A percentile compares a stretch with the other conserved stretches of the same genome.
Conservation (phyloP, 2,888 invertebrate genomes). For the Lamellibrachia columna region DNA sequence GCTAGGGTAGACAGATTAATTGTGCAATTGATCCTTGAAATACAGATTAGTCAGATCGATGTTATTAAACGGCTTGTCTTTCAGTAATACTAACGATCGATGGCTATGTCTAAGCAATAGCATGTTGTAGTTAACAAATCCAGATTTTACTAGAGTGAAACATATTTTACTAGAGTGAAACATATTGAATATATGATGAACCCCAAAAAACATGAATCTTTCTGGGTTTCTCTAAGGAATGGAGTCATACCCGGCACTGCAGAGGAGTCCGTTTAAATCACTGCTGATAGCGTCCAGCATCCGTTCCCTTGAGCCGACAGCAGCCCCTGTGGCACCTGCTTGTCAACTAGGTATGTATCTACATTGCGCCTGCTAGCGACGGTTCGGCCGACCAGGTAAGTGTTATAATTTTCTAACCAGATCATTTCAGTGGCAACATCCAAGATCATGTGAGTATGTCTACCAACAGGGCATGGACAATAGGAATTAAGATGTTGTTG, state of each 20-base stretch:
- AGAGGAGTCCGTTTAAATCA: neutral
- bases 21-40: slow-evolving; percentile 11
- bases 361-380: neutral
- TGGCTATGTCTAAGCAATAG: neutral
- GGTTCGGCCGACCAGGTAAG: neutral
- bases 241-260: neutral
- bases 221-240: neutral
- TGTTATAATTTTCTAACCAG: neutral
- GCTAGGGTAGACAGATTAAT: neutral
- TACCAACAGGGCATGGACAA: neutral
- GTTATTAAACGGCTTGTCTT: slow-evolving; percentile 1
- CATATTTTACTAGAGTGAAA: neutral
- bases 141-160: neutral
- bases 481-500: neutral
- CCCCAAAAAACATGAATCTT: neutral
- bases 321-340: neutral
- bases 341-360: neutral
- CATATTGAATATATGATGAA: neutral
- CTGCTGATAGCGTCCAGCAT: neutral
- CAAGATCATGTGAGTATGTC: neutral
- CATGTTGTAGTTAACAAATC: neutral
- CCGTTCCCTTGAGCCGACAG: neutral
- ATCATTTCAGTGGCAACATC: neutral
- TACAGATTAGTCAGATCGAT: neutral
- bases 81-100: neutral